Percentiles rank a stretch among this genome's conserved stretches.
Evolutionary conservation across 2,113 vertebrate genomes (phyloP).

Genomic region (Solenodon paradoxus): DNA sequence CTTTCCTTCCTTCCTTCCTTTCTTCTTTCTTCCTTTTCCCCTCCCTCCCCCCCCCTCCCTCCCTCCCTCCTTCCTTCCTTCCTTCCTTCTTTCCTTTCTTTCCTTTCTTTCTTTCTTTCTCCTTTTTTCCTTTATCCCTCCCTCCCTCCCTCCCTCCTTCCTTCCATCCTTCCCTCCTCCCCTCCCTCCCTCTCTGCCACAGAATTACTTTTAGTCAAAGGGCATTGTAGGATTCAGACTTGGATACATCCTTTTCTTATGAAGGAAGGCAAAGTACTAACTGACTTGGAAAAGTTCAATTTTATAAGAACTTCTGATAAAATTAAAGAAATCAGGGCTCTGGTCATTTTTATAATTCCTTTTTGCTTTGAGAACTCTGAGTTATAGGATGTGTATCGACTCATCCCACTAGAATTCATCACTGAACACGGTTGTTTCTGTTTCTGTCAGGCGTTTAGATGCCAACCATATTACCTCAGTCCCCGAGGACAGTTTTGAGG

Average conservation of each 20-base stretch:
- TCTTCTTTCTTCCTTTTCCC: too few species aligned
- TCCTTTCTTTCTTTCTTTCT: too few species aligned
- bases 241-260: background rate
- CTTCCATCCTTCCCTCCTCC: too few species aligned
- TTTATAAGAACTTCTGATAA: background rate
- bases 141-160: too few species aligned
- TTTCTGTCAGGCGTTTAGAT: conserved; percentile 89
- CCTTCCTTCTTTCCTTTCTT: too few species aligned
- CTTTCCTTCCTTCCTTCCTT: too few species aligned
- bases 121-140: too few species aligned
- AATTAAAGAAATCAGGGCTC: background rate
- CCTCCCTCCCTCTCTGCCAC: background rate
- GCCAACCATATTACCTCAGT: conserved; percentile 96
- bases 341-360: background rate
- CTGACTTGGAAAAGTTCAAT: background rate
- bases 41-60: background rate
- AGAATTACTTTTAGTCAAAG: background rate
- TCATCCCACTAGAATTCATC: background rate
- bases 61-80: background rate
- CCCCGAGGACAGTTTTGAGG: conserved; percentile 95
- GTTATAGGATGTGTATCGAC: background rate
- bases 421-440: conserved; percentile 20
- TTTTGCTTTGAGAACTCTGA: background rate
- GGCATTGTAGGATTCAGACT: background rate
- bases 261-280: background rate